These are phyloP conservation scores for Mystacides longicornis DNA, from an alignment of 2,888 invertebrate species.

Conservation along the genomic window DNA sequence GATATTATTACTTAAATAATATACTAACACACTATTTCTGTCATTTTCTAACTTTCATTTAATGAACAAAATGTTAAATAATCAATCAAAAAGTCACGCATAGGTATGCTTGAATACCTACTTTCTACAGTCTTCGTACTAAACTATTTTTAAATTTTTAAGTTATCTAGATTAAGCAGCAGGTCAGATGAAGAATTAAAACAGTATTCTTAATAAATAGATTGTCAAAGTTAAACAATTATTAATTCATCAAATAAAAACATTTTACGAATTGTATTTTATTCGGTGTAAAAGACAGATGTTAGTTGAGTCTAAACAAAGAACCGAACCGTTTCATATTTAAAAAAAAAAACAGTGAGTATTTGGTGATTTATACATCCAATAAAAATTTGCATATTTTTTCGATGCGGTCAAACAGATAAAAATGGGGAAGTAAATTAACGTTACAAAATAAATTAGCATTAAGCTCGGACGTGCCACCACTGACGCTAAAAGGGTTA, in stretches of 20 bases:
- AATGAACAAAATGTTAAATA: too few species aligned
- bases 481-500: slow-evolving; percentile 10
- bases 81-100: too few species aligned
- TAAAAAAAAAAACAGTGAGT: slow-evolving; percentile 11
- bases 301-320: slow-evolving; percentile 21
- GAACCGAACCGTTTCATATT: too few species aligned
- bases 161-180: not conserved
- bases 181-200: not conserved
- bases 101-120: too few species aligned
- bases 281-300: slow-evolving; percentile 17
- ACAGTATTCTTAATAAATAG: too few species aligned
- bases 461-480: slow-evolving; percentile 15
- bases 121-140: too few species aligned
- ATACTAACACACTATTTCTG: too few species aligned
- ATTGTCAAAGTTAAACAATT: not conserved
- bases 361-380: slow-evolving; percentile 22
- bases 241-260: not conserved
- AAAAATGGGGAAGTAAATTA: slow-evolving; percentile 23
- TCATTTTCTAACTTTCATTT: too few species aligned
- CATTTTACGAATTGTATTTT: not conserved
- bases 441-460: slow-evolving; percentile 20
- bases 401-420: slow-evolving; percentile 25
- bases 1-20: too few species aligned
- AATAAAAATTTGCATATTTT: slow-evolving; percentile 24
- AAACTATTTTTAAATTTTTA: too few species aligned